Base-by-base conservation (phyloP, 2,797 vertebrate genomes). In the Australoheros facetus region DNA sequence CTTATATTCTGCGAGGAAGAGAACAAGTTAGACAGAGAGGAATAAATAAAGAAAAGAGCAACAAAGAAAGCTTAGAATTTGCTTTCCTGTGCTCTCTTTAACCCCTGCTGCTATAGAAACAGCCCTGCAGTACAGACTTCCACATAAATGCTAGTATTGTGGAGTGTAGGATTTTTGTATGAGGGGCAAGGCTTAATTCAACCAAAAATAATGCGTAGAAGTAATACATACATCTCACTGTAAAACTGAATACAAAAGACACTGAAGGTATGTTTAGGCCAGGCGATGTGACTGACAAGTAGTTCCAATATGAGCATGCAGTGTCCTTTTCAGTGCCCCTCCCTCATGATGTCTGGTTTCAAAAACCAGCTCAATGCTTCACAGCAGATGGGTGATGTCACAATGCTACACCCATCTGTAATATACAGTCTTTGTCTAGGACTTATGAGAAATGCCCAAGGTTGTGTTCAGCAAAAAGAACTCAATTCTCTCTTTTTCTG, bases 101-200 rank as follows among this genome's bases (percentile, higher is more conserved):
- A 85, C 83, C 70, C 75, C 75, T 62, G 85, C 84, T 79, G 85
- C 60, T 77, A 32, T 30, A 81, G 58, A 82, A 89, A 84, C 39
- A 71, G 56, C 77, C 62, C 37, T 34, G 69, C 79, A 87, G 86
- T 66, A 57, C 26, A 17, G 60, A 9, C 4, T 23, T 66, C 28
- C 79, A 85, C 48, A 75, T 64, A 85, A 82, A 75, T 60, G 73
- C 71, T 53, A 9, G 7, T 23, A 71, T 4, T 7, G 48, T 16
- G 30, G 56, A 59, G 69, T 85, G 74, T 83, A 56, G 23, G 39
- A 37, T 54, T 62, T 48, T 66, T 48, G 16, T 66, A 66, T 1
- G 42, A 0, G 9, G 8, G 4, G 26, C 1, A 0, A 19, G 5
- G 30, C 62, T 30, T 48, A 51, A 66, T 48, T 30, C 21, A 3